Evolutionary conservation across 2,888 invertebrate species (phyloP).

Genomic region (Dasysyrphus albostriatus): DNA sequence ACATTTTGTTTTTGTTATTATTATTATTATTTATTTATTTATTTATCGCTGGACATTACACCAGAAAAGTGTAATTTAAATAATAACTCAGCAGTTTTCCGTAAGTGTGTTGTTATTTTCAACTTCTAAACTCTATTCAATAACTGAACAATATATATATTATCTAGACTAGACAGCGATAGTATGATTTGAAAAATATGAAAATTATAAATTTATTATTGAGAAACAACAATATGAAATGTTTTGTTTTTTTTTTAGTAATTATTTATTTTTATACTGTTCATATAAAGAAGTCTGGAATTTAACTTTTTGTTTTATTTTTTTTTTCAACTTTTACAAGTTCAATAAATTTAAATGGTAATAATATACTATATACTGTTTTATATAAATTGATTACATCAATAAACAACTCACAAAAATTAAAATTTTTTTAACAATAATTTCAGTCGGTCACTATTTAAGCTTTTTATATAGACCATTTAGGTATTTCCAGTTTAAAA

Average conservation of each 20-base stretch:
- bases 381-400: constrained; percentile 67
- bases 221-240: constrained; percentile 31
- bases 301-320: constrained; percentile 44
- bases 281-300: constrained; percentile 70
- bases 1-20: constrained; percentile 20
- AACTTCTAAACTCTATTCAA: constrained; percentile 40
- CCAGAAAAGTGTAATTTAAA: constrained; percentile 44
- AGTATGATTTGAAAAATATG: constrained; percentile 29
- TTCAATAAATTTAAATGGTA: constrained; percentile 46
- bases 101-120: constrained; percentile 22
- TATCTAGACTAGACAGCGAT: constrained; percentile 29
- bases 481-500: constrained; percentile 75
- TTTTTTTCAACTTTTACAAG: constrained; percentile 45
- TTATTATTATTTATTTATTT: constrained; percentile 22
- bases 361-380: constrained; percentile 54
- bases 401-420: constrained; percentile 67
- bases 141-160: constrained; percentile 47
- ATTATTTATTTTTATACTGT: constrained; percentile 18
- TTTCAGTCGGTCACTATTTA: constrained; percentile 74
- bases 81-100: constrained; percentile 58
- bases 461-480: constrained; percentile 72
- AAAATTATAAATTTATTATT: constrained; percentile 12
- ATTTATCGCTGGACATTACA: constrained; percentile 60
- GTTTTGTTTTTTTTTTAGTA: not conserved
- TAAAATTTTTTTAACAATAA: constrained; percentile 69